These are phyloP conservation scores for Plodia interpunctella DNA, from an alignment of 1,140 invertebrate genomes.

Conservation along the genomic window DNA sequence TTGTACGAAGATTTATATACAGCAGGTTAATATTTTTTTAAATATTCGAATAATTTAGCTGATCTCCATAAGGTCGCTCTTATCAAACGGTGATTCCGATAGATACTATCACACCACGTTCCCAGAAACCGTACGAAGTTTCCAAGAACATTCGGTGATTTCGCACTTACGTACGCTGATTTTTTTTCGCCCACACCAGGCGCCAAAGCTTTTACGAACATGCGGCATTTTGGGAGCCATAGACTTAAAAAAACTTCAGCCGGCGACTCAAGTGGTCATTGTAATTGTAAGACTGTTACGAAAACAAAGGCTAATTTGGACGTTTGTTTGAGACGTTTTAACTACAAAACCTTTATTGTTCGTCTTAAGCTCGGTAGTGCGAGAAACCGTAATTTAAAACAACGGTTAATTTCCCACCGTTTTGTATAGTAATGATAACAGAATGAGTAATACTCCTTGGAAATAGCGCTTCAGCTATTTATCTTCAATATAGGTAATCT, in stretches of 20 bases:
- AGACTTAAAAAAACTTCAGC: slow-evolving; percentile 35
- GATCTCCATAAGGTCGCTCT: slow-evolving; percentile 4
- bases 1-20: too few relatives aligned
- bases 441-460: slow-evolving; percentile 10
- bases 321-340: slow-evolving; percentile 28
- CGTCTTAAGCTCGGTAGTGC: slow-evolving; percentile 16
- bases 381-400: slow-evolving; percentile 26
- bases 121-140: slow-evolving; percentile 45
- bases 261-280: slow-evolving; percentile 45
- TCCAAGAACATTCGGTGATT: slow-evolving; percentile 44
- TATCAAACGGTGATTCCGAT: slow-evolving; percentile 25
- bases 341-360: slow-evolving; percentile 34
- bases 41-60: too few relatives aligned
- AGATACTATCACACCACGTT: slow-evolving; percentile 32
- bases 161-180: slow-evolving; percentile 61
- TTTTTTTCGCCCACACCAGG: slow-evolving; percentile 48
- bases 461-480: neutral
- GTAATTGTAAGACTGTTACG: slow-evolving; percentile 42
- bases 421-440: slow-evolving; percentile 22
- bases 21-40: too few relatives aligned
- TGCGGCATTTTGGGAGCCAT: slow-evolving; percentile 13
- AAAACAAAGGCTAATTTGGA: slow-evolving; percentile 63
- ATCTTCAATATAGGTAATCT: too few relatives aligned
- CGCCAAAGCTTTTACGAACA: slow-evolving; percentile 63
- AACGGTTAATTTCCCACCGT: neutral